Evolutionary conservation across 64 coral and sea anemone species (phyloP).

Genomic region (Catalaphyllia jardinei): DNA sequence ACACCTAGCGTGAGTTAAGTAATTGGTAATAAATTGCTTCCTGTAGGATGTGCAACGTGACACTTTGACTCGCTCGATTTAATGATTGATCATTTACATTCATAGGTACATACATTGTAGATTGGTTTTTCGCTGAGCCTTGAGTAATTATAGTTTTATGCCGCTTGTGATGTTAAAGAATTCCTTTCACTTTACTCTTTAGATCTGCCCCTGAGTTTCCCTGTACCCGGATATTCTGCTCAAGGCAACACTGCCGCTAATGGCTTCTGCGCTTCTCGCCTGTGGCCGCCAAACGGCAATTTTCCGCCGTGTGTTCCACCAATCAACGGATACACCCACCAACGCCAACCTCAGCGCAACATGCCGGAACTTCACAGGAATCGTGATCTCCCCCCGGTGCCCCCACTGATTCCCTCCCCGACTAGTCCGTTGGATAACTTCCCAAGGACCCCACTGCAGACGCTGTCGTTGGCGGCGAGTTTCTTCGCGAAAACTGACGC

Average conservation of each 20-base stretch:
- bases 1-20: too few relatives aligned
- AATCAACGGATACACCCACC: slow-evolving; percentile 11
- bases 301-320: slow-evolving; percentile 32
- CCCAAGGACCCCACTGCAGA: slow-evolving; percentile 14
- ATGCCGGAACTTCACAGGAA: slow-evolving; percentile 9
- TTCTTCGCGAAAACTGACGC: slow-evolving; percentile 20
- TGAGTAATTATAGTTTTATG: neutral
- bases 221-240: neutral
- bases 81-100: too few relatives aligned
- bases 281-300: slow-evolving; percentile 58
- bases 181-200: neutral
- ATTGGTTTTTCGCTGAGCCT: neutral
- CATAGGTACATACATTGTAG: neutral
- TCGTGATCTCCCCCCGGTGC: slow-evolving; percentile 58
- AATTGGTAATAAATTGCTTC: too few relatives aligned
- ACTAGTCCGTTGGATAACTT: slow-evolving; percentile 47
- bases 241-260: neutral
- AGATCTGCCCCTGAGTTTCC: neutral
- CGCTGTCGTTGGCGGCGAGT: slow-evolving; percentile 22
- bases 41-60: too few relatives aligned
- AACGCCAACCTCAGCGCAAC: neutral
- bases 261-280: slow-evolving; percentile 48
- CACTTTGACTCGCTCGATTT: too few relatives aligned
- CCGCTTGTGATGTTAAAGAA: neutral
- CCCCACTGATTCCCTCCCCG: slow-evolving; percentile 63